Evolutionary conservation across 2,113 vertebrate genomes (phyloP).

Genomic region (Nothobranchius kuhntae): DNA sequence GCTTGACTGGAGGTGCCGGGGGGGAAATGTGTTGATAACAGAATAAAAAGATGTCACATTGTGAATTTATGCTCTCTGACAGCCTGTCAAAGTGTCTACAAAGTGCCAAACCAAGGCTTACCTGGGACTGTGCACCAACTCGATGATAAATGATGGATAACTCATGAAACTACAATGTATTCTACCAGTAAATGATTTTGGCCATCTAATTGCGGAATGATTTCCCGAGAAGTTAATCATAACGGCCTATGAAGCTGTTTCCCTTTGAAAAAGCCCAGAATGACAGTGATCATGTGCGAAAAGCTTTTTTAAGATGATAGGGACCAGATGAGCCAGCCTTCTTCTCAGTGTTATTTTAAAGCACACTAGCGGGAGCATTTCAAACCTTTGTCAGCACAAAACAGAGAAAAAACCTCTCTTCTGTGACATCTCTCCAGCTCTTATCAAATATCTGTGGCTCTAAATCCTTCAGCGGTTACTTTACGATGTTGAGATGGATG

Average conservation of each 20-base stretch:
- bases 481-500: not conserved
- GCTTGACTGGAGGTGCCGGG: not conserved
- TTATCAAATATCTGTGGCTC: not conserved
- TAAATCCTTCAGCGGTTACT: not conserved
- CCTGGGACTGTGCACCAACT: not conserved
- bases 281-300: not conserved
- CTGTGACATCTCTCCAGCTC: not conserved
- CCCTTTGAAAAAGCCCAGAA: not conserved
- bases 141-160: too few relatives aligned
- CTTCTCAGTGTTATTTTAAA: not conserved
- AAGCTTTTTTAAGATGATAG: not conserved
- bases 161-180: not conserved
- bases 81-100: conserved; percentile 30
- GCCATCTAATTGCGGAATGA: too few relatives aligned
- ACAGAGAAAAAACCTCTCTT: not conserved
- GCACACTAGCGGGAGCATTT: not conserved
- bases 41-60: conserved; percentile 33
- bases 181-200: not conserved
- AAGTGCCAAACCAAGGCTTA: conserved; percentile 4
- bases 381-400: not conserved
- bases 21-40: conserved; percentile 16
- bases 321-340: not conserved
- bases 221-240: too few relatives aligned
- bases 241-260: not conserved
- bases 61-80: conserved; percentile 35